These are phyloP conservation scores for Pterocles gutturalis DNA, from an alignment of 2,113 vertebrate genomes.

Conservation along the genomic window DNA sequence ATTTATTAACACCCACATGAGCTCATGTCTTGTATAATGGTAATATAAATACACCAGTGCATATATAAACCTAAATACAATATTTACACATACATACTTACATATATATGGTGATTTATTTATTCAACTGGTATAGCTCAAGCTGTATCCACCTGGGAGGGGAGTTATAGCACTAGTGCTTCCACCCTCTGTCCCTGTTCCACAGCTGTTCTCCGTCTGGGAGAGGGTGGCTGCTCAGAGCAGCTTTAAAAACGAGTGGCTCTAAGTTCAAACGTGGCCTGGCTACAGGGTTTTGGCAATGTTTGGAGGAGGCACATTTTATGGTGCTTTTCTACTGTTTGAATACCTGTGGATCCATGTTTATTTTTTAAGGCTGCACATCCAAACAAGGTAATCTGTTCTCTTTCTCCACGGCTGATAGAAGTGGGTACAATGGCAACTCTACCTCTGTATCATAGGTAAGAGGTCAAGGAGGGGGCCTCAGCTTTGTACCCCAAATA, in stretches of 20 bases:
- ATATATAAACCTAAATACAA: neutral
- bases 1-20: neutral
- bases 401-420: neutral
- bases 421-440: neutral
- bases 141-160: neutral
- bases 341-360: neutral
- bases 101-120: neutral
- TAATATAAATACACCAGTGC: neutral
- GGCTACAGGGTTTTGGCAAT: neutral
- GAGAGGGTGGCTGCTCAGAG: neutral
- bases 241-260: neutral
- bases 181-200: neutral
- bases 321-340: neutral
- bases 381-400: neutral
- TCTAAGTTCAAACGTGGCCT: neutral
- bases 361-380: neutral
- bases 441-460: neutral
- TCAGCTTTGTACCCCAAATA: neutral
- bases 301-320: neutral
- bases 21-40: neutral
- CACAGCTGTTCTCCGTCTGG: neutral
- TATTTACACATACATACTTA: neutral
- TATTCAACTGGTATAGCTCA: neutral
- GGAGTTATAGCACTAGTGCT: neutral
- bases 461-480: neutral